Percentiles rank a stretch among this genome's conserved stretches.
phyloP scores from a whole-genome alignment of 35 echinoderm and acorn worm species.

The Patiria miniata region DNA sequence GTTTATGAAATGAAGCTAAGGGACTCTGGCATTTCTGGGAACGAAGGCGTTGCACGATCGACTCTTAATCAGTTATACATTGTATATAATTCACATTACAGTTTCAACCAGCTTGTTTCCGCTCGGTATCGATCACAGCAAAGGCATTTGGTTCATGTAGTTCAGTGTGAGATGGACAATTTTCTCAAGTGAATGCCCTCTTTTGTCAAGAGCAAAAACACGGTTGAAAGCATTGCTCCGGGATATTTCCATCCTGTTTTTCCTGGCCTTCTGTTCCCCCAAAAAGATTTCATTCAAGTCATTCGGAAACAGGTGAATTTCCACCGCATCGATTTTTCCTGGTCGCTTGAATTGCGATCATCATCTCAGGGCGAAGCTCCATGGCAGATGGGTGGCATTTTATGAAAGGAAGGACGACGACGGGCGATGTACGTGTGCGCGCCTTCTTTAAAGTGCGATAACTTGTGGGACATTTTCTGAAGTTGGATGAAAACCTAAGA shows the following conservation, averaged over 20 bases:
- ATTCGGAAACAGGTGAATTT: conserved; percentile 27
- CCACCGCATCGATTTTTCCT: conserved; percentile 1
- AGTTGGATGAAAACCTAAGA: too few relatives aligned
- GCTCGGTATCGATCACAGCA: neutral
- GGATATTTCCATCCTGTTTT: neutral
- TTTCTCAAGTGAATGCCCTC: too few relatives aligned
- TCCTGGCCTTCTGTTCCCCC: neutral
- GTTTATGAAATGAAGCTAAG: too few relatives aligned
- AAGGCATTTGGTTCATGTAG: neutral
- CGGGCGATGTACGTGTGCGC: too few relatives aligned
- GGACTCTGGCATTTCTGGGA: too few relatives aligned
- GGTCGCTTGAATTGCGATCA: neutral
- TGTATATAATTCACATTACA: neutral
- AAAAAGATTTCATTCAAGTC: neutral
- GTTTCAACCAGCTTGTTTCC: neutral
- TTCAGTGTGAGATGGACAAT: too few relatives aligned
- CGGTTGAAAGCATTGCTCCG: conserved; percentile 19
- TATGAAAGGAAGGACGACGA: too few relatives aligned
- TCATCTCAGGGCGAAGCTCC: neutral
- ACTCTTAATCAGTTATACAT: neutral
- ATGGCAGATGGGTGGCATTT: too few relatives aligned
- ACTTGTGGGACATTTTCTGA: too few relatives aligned
- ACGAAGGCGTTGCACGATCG: too few relatives aligned
- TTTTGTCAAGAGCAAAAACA: neutral
- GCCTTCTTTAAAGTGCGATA: too few relatives aligned